Base-by-base conservation (phyloP, 2,797 vertebrate species). In the Scleropages formosus region DNA sequence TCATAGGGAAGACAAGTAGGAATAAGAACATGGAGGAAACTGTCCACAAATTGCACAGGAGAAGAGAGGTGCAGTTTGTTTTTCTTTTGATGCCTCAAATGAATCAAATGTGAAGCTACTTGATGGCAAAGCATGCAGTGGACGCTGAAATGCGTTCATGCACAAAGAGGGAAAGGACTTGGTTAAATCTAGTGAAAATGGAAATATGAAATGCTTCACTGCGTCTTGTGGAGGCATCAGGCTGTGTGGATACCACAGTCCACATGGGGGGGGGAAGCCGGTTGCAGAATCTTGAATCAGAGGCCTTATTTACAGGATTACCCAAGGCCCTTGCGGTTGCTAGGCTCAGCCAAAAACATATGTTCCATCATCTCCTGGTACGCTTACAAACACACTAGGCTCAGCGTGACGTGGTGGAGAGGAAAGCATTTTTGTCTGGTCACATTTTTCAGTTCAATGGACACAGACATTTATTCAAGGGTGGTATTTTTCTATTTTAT, bases 401-500 rank as follows among this genome's bases (percentile, higher is more conserved):
- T 83, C 75, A 81, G 82, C 80, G 47, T 78, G 68, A 76, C 82
- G 84, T 85, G 82, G 83, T 49, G 82, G 83, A 84, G 73, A 78
- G 58, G 74, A 71, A 78, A 75, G 73, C 72, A 78, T 16, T 9
- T 61, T 46, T 46, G 63, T 24, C 72, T 27, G 62, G 58, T 75
- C 64, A 49, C 47, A 31, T 22, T 16, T 18, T 56, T 56, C 12
- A 56, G 12, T 11, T n/a, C 26, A 20, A 73, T 61, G 71, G 71
- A 44, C n/a, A 24, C 27, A 4, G 9, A 53, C 2, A 39, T 39
- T 39, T 39, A 39, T 18, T 56, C 53, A 56, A 56, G 3, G 53
- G 18, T 18, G 18, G 56, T 12, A 56, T 56, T 12, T 56, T 56
- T 56, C 9, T 3, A n/a, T 56, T n/a, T n/a, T n/a, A n/a, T n/a